Base-by-base conservation (phyloP, 1,140 invertebrate genomes). In the Cepaea nemoralis region DNA sequence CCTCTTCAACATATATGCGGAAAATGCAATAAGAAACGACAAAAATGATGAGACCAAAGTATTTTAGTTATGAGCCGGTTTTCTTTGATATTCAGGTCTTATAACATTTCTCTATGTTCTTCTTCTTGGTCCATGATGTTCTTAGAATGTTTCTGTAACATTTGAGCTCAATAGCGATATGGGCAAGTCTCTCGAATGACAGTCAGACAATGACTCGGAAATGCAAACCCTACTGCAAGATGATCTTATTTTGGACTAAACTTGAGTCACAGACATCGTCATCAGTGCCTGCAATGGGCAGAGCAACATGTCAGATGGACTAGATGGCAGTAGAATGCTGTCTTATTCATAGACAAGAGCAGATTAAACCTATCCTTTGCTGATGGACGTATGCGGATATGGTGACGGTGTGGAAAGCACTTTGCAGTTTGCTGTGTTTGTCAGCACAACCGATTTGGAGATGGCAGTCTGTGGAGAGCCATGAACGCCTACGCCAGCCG, bases 121-220 rank as follows among this genome's bases (percentile, higher is more conserved):
- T n/a, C n/a, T n/a, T n/a, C n/a, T n/a, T n/a, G n/a, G n/a, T n/a
- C n/a, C n/a, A n/a, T n/a, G n/a, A n/a, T n/a, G n/a, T n/a, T n/a
- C n/a, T n/a, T n/a, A n/a, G n/a, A n/a, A n/a, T n/a, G n/a, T n/a
- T n/a, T n/a, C n/a, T n/a, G n/a, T n/a, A n/a, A n/a, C n/a, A n/a
- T n/a, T n/a, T n/a, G n/a, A n/a, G n/a, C n/a, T n/a, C n/a, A n/a
- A n/a, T n/a, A n/a, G n/a, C n/a, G 50, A 55, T 24, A 24, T 55
- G 50, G 50, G 50, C 50, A 55, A 55, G 50, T 55, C 50, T 55
- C 50, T 55, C 50, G 50, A 55, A 55, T 55, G 50, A 55, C 50
- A 55, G 50, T 55, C 50, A 55, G 3, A 55, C 50, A 24, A 55
- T 24, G 50, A 55, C 50, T 55, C 50, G n/a, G 50, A 55, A 24